These are phyloP conservation scores for Lasioglossum marginatum DNA, from an alignment of 2,888 invertebrate species.

Conservation along the genomic window DNA sequence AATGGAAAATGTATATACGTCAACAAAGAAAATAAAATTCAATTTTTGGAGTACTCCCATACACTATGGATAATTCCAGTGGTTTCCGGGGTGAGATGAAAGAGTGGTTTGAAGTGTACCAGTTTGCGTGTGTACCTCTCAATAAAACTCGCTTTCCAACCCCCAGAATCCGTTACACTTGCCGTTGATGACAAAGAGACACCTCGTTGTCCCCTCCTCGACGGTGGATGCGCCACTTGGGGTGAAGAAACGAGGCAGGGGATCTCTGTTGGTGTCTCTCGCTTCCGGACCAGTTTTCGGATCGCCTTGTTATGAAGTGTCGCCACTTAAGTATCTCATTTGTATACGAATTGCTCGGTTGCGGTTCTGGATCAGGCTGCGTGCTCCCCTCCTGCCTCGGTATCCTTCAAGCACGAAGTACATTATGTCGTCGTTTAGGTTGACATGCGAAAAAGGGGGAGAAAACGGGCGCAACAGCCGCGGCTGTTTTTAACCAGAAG, in stretches of 20 bases:
- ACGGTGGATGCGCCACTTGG: slow-evolving; percentile 67
- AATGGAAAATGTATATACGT: neutral
- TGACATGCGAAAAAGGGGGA: slow-evolving; percentile 37
- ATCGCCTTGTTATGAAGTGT: slow-evolving; percentile 80
- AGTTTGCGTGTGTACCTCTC: slow-evolving; percentile 3
- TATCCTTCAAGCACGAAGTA: slow-evolving; percentile 60
- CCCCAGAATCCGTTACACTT: slow-evolving; percentile 80
- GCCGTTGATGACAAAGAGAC: slow-evolving; percentile 72
- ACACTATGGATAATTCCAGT: no score
- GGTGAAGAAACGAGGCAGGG: slow-evolving; percentile 69
- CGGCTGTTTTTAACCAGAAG: slow-evolving; percentile 39
- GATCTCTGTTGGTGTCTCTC: slow-evolving; percentile 32
- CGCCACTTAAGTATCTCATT: slow-evolving; percentile 79
- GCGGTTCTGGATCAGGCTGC: slow-evolving; percentile 70
- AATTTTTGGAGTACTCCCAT: neutral
- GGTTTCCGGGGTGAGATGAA: neutral
- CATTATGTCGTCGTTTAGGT: slow-evolving; percentile 76
- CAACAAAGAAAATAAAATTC: neutral
- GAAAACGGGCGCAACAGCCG: slow-evolving; percentile 2
- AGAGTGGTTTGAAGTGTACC: neutral
- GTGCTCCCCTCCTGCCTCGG: slow-evolving; percentile 14
- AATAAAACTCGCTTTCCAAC: slow-evolving; percentile 41
- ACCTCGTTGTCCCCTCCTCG: slow-evolving; percentile 70
- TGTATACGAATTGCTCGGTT: slow-evolving; percentile 82
- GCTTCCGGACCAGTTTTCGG: slow-evolving; percentile 78